Base-by-base conservation (phyloP, 2,113 vertebrate species). In the Myotis yumanensis region DNA sequence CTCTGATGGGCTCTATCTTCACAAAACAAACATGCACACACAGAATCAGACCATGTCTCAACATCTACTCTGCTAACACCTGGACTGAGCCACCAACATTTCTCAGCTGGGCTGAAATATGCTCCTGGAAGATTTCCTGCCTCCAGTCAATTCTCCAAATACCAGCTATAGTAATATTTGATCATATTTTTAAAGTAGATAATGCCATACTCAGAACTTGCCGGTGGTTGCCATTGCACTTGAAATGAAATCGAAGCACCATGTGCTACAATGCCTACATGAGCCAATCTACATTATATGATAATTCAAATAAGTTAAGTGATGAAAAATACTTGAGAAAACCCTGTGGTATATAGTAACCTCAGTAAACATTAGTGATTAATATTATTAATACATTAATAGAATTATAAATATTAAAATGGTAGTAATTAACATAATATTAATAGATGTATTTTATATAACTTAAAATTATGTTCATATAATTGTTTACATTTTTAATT, bases 221-320 rank as follows among this genome's bases (percentile, higher is more conserved):
- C 2, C n/a, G 25, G 1, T 16, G 23, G 23, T 15, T 16, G 57
- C 43, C 15, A 4, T 37, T 32, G n/a, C 0, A 9, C 4, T 81
- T 2, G 16, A 72, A 88, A 77, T 54, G 37, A 83, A 84, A 12
- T 16, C 35, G n/a, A 81, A 89, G 48, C 9, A 5, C 32, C 4
- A 0, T 1, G 9, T 1, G 37, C 18, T n/a, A 5, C 25, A 43
- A 7, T 10, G 30, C 0, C 25, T 5, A 5, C 5, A 0, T 3
- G 17, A 68, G 35, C 8, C 5, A 18, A 4, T 83, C 7, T n/a
- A 10, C 0, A 28, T 37, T 16, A 32, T 20, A 57, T 73, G 5
- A 64, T 46, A 62, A 43, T 32, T 73, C 54, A 71, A 46, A 51
- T 14, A 37, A n/a, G 7, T 72, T 82, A 75, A 71, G 16, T 88